Base-by-base conservation (phyloP, 2,113 vertebrate species). In the Panthera leo region DNA sequence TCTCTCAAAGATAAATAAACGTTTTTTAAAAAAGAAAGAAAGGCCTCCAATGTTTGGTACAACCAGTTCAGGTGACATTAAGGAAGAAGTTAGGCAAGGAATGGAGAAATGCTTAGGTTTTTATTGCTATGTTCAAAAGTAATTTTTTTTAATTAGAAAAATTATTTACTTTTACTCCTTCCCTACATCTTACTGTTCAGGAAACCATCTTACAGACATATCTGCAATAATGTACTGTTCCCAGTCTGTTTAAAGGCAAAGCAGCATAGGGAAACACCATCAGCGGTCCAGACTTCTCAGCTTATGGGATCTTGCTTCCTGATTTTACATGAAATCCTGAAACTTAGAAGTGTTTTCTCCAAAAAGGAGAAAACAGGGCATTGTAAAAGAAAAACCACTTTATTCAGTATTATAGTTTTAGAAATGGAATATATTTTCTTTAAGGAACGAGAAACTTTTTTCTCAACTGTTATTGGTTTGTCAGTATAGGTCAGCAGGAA, bases 131-230 rank as follows among this genome's bases (percentile, higher is more conserved):
- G 6, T 84, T 45, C 68, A 89, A 67, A 92, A 11, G 53, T 61
- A 65, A 61, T 39, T 73, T 85, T 53, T 94, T 91, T 97, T 98
- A 97, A 97, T 61, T 98, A 98, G 97, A 98, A 99, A 99, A 98
- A 97, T 90, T 79, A 96, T 97, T 98, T 98, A 98, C 98, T 99
- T 98, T 96, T 97, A 94, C 90, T 98, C 95, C 85, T 98, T 97
- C 97, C 13, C 14, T 70, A 98, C 70, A 96, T 70, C 96, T 89
- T 96, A 95, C 63, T 85, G 58, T 25, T 34, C n/a, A 97, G 96
- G 58, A 93, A 87, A 89, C 58, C 91, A 85, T 42, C 45, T 53
- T 34, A 36, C 34, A 70, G 23, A n/a, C 23, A 31, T 5, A 21
- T 67, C 92, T 89, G 95, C 95, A 75, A n/a, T 6, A 36, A 29